These are phyloP conservation scores for sheep (Ovis aries) DNA, from an alignment of 2,113 vertebrate genomes.

Conservation along the genomic window DNA sequence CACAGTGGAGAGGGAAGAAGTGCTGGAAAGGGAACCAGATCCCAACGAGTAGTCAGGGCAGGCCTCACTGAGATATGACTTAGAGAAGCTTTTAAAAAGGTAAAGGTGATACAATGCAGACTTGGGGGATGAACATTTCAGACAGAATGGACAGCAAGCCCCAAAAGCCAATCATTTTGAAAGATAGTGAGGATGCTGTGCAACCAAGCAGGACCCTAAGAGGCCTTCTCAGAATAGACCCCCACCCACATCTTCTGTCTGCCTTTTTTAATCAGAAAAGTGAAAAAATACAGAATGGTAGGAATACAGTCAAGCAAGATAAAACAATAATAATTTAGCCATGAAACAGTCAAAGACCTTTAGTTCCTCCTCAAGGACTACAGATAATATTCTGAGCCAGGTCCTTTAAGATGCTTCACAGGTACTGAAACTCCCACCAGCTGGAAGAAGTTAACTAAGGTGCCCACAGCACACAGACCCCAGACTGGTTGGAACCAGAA, in stretches of 20 bases:
- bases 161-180: not conserved
- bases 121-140: not conserved
- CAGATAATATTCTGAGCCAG: not conserved
- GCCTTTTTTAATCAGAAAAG: not conserved
- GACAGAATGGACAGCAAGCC: not conserved
- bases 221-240: not conserved
- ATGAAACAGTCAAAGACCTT: not conserved
- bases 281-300: not conserved
- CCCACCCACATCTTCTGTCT: not conserved
- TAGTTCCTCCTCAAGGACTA: not conserved
- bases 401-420: not conserved
- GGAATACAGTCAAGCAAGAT: not conserved
- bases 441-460: not conserved
- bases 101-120: fast-evolving
- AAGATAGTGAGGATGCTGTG: not conserved
- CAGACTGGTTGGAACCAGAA: not conserved
- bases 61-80: fast-evolving
- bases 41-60: not conserved
- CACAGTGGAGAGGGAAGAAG: not conserved
- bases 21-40: not conserved
- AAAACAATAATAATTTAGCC: not conserved
- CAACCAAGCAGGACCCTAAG: not conserved
- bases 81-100: not conserved
- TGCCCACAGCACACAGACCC: not conserved
- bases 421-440: not conserved